Evolutionary conservation across 2,113 vertebrate genomes (phyloP).

Genomic region (Stegostoma tigrinum): DNA sequence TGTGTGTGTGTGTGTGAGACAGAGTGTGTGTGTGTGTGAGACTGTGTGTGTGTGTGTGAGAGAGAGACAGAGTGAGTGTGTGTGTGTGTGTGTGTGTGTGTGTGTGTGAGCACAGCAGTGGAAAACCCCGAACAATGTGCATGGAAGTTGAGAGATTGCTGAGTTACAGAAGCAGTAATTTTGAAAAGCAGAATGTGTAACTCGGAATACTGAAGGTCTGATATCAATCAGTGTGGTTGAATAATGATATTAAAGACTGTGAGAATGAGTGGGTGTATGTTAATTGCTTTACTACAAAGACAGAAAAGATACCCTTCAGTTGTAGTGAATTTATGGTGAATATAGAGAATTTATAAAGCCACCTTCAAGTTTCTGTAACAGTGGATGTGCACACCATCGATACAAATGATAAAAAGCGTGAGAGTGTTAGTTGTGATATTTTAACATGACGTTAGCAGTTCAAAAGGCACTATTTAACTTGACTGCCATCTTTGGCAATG

Average conservation of each 20-base stretch:
- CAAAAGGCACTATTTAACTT: background rate
- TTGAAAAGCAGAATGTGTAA: background rate
- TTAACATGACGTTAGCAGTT: background rate
- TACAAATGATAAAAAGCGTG: too few species aligned
- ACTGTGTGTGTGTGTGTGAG: too few species aligned
- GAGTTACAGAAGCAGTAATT: background rate
- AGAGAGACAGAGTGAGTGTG: background rate
- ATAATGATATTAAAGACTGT: background rate
- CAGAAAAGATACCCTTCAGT: too few species aligned
- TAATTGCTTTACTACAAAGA: background rate
- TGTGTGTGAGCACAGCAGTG: background rate
- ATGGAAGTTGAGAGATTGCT: background rate
- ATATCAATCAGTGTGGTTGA: background rate
- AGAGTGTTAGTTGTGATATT: background rate
- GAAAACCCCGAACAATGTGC: background rate
- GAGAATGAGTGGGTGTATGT: background rate
- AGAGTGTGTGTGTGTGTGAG: too few species aligned
- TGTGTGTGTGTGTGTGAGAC: too few species aligned
- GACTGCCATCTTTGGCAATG: background rate
- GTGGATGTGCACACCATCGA: background rate
- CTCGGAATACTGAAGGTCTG: background rate
- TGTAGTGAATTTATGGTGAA: too few species aligned
- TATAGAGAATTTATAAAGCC: background rate
- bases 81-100: background rate
- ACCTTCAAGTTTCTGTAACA: background rate